These are phyloP conservation scores for Pemphredon lugubris DNA, from an alignment of 2,888 invertebrate species.

Conservation along the genomic window DNA sequence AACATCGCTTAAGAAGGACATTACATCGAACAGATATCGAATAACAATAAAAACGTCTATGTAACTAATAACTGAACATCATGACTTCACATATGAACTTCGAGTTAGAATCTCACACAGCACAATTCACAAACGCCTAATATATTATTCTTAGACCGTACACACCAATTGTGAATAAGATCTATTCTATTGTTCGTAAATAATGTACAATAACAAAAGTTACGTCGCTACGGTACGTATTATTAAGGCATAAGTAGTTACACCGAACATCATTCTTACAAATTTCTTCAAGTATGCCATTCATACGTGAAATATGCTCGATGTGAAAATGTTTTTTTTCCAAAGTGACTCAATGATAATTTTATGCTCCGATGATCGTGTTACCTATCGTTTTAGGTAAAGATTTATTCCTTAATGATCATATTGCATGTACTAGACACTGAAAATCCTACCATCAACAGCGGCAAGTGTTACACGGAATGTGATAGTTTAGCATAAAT, in stretches of 20 bases:
- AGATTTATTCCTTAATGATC: slow-evolving; percentile 62
- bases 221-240: slow-evolving; percentile 26
- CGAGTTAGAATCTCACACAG: slow-evolving; percentile 12
- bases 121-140: neutral
- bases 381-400: slow-evolving; percentile 52
- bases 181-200: slow-evolving; percentile 24
- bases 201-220: slow-evolving; percentile 45
- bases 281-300: slow-evolving; percentile 41
- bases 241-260: slow-evolving; percentile 53
- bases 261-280: slow-evolving; percentile 42
- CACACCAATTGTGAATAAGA: slow-evolving; percentile 35
- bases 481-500: slow-evolving; percentile 72
- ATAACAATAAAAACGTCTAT: slow-evolving; percentile 30
- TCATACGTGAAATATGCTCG: slow-evolving; percentile 32
- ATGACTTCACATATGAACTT: slow-evolving; percentile 3
- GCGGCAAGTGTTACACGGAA: slow-evolving; percentile 71
- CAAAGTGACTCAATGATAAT: slow-evolving; percentile 40
- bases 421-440: slow-evolving; percentile 58
- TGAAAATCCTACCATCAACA: slow-evolving; percentile 58
- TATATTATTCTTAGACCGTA: slow-evolving; percentile 8
- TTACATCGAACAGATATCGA: slow-evolving; percentile 26
- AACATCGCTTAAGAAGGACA: slow-evolving; percentile 30
- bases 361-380: slow-evolving; percentile 26
- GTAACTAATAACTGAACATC: slow-evolving; percentile 21
- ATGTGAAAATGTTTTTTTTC: slow-evolving; percentile 34